A percentile compares a stretch with the other conserved stretches of the same genome.
Evolutionary conservation across 2,888 invertebrate genomes (phyloP).

Genomic region (Lasioglossum pauxillum): DNA sequence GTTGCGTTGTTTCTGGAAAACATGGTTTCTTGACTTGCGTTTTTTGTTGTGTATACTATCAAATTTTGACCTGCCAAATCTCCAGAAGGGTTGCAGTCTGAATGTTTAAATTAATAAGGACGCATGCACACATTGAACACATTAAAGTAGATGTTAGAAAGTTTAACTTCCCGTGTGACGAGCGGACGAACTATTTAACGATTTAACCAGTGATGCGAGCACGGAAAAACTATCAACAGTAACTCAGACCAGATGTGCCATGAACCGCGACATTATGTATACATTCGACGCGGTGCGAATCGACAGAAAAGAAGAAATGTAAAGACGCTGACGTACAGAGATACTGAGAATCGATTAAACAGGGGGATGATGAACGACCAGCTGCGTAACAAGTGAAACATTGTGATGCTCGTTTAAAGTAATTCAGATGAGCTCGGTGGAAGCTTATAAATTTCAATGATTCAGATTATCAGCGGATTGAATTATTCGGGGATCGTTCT

Average conservation of each 20-base stretch:
- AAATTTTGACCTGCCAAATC: no score
- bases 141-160: neutral
- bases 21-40: no score
- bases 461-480: neutral
- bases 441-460: neutral
- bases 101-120: neutral
- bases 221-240: constrained; percentile 64
- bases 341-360: constrained; percentile 34
- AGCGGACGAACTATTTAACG: constrained; percentile 38
- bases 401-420: neutral
- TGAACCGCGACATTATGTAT: constrained; percentile 60
- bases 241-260: constrained; percentile 74
- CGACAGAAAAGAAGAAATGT: constrained; percentile 34
- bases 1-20: no score
- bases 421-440: neutral
- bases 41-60: neutral
- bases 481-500: neutral
- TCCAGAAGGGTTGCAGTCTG: no score
- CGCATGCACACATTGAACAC: neutral
- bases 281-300: constrained; percentile 30
- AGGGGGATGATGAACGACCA: neutral
- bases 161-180: neutral
- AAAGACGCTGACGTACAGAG: neutral
- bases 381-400: constrained; percentile 14
- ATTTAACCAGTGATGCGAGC: constrained; percentile 46